phyloP scores from a whole-genome alignment of 2,888 invertebrate genomes.

The Sepioteuthis lessoniana region DNA sequence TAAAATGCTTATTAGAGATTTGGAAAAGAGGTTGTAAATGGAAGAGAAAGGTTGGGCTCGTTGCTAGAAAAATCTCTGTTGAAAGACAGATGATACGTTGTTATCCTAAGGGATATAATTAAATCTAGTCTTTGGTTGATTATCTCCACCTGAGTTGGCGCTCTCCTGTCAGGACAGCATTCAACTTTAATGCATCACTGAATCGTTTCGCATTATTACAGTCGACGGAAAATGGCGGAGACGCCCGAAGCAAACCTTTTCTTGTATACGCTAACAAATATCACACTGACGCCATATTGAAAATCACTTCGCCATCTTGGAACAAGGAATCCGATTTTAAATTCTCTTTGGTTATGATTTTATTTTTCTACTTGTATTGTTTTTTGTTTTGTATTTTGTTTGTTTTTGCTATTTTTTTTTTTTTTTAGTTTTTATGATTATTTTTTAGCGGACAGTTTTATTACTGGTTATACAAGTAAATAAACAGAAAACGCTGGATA shows the following conservation, averaged over 20 bases:
- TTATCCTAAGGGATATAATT: constrained; percentile 33
- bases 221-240: constrained; percentile 33
- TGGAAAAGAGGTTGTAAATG: neutral
- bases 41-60: neutral
- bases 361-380: too few relatives aligned
- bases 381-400: neutral
- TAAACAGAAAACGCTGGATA: neutral
- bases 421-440: neutral
- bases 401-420: neutral
- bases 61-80: neutral
- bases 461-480: constrained; percentile 9
- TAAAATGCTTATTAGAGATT: neutral
- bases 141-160: constrained; percentile 33
- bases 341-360: neutral
- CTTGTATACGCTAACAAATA: neutral
- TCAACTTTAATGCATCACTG: constrained; percentile 33
- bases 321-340: neutral
- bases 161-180: constrained; percentile 21
- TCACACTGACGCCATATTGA: constrained; percentile 1
- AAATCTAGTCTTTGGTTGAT: constrained; percentile 16
- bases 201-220: neutral
- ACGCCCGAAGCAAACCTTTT: neutral
- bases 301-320: neutral
- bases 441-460: neutral
- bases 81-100: constrained; percentile 21